phyloP scores from a whole-genome alignment of 23 tunicate species.

The Halocynthia roretzi region DNA sequence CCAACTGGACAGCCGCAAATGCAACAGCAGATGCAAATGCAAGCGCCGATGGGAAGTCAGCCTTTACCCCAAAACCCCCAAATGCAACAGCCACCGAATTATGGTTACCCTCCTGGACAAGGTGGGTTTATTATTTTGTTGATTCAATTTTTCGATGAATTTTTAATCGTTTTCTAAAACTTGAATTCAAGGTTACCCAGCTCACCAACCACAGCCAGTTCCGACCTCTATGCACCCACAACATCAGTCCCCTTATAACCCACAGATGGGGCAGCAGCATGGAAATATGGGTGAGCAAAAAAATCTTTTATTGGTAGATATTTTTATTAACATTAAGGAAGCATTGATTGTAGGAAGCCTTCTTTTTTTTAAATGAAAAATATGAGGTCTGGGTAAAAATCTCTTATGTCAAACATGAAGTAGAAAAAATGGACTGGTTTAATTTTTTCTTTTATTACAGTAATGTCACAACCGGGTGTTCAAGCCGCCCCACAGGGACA shows the following conservation, averaged over 20 bases:
- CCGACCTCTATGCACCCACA: not conserved
- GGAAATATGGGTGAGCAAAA: too few relatives aligned
- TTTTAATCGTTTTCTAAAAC: not conserved
- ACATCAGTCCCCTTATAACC: slow-evolving; percentile 15
- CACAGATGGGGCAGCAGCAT: slow-evolving; percentile 27
- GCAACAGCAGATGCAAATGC: slow-evolving; percentile 8
- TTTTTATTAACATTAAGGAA: too few relatives aligned
- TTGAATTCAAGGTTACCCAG: not conserved
- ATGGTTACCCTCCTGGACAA: not conserved
- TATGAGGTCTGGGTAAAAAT: not conserved
- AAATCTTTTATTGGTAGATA: too few relatives aligned
- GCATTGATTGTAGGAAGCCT: too few relatives aligned
- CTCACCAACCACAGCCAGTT: not conserved
- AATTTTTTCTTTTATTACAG: not conserved
- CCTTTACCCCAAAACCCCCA: slow-evolving; percentile 9
- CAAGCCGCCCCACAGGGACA: not conserved
- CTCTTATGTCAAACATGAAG: not conserved
- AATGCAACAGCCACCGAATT: slow-evolving; percentile 26
- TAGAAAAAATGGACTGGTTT: too few relatives aligned
- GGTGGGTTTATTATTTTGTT: slow-evolving; percentile 2
- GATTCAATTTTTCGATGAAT: not conserved
- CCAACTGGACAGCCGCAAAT: slow-evolving; percentile 3
- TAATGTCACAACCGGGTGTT: not conserved
- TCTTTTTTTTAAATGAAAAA: too few relatives aligned
- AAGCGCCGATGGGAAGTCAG: slow-evolving; percentile 1